Evolutionary conservation across 2,113 vertebrate species (phyloP).

Genomic region (Synchiropus splendidus): DNA sequence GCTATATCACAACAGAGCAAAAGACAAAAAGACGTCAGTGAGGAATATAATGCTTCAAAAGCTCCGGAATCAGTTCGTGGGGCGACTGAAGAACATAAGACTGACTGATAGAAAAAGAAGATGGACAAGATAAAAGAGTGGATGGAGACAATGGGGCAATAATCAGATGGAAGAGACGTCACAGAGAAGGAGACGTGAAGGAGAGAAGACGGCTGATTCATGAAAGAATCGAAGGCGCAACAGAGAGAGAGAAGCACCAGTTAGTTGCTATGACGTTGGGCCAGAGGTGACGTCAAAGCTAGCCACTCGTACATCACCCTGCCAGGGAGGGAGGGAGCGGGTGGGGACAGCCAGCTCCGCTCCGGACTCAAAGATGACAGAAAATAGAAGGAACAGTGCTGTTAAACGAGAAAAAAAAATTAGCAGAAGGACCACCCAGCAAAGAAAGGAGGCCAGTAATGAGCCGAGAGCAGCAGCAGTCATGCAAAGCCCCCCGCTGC

Average conservation of each 20-base stretch:
- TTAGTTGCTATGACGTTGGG: slow-evolving; percentile 45
- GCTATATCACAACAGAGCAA: no score
- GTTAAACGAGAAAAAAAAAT: slow-evolving; percentile 12
- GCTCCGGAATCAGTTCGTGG: no score
- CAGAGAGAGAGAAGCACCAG: slow-evolving; percentile 24
- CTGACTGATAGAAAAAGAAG: no score
- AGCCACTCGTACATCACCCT: slow-evolving; percentile 52
- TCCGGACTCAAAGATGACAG: slow-evolving; percentile 17
- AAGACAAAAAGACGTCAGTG: no score
- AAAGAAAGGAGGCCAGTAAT: not conserved
- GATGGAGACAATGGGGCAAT: no score
- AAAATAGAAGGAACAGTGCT: not conserved
- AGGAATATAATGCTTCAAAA: no score
- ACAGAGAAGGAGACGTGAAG: not conserved
- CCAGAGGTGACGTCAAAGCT: slow-evolving; percentile 52
- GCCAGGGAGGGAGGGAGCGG: slow-evolving; percentile 27
- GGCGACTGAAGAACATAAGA: no score
- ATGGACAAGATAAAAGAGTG: no score
- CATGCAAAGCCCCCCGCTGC: not conserved
- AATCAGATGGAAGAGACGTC: not conserved
- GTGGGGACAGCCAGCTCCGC: slow-evolving; percentile 22
- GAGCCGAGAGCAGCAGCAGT: not conserved
- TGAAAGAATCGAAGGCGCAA: slow-evolving; percentile 23
- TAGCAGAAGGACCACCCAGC: not conserved
- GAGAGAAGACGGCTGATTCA: slow-evolving; percentile 4